phyloP scores from a whole-genome alignment of 2,113 vertebrate genomes.

The Heloderma charlesbogerti region DNA sequence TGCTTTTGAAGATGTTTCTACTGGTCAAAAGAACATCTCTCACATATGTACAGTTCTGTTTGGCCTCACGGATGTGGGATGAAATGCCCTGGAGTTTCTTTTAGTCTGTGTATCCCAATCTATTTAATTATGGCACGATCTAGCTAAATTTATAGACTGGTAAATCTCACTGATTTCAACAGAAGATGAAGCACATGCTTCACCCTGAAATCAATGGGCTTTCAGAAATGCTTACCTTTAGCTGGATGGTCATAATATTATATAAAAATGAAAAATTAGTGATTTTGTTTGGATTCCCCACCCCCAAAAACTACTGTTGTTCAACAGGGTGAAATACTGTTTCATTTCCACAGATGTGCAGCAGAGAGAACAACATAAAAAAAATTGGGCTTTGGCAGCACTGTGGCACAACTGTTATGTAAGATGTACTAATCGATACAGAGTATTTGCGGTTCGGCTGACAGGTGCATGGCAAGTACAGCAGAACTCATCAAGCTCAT shows the following conservation, averaged over 20 bases:
- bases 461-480: not conserved
- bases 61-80: not conserved
- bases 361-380: not conserved
- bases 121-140: not conserved
- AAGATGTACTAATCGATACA: not conserved
- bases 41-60: fast-evolving
- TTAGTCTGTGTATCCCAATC: fast-evolving
- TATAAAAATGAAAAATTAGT: not conserved
- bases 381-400: not conserved
- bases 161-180: not conserved
- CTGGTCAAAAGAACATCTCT: not conserved
- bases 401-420: not conserved
- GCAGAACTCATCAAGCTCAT: not conserved
- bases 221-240: not conserved
- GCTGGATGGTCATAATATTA: not conserved
- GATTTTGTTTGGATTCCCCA: fast-evolving
- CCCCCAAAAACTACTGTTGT: not conserved
- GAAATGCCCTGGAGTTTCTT: not conserved
- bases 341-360: not conserved
- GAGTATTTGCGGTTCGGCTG: not conserved
- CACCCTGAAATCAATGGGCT: not conserved
- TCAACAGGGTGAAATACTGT: not conserved
- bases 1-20: not conserved
- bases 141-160: not conserved
- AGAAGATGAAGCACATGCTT: not conserved